phyloP scores from a whole-genome alignment of 1,140 invertebrate genomes.

The Berghia stephanieae region DNA sequence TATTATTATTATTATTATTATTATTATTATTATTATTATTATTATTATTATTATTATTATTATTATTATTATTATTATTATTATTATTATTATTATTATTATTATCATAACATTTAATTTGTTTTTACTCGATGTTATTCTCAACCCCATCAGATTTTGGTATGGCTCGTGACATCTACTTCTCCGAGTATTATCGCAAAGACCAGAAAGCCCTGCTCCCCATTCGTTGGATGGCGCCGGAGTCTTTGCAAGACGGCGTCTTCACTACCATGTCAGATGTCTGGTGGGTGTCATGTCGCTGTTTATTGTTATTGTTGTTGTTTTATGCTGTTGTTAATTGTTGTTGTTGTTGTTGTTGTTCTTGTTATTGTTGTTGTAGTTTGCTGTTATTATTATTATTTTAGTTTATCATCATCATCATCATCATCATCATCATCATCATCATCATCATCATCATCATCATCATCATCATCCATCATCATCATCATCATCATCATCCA shows the following conservation, averaged over 20 bases:
- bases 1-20: too few species aligned
- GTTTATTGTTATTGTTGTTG: not conserved
- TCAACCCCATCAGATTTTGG: constrained; percentile 67
- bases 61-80: not conserved
- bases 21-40: not conserved
- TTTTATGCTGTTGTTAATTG: not conserved
- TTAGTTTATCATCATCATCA: not conserved
- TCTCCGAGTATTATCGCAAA: constrained; percentile 96
- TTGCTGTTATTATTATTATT: constrained; percentile 8
- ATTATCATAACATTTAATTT: not conserved
- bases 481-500: too few species aligned
- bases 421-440: too few species aligned
- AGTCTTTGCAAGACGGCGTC: constrained; percentile 93
- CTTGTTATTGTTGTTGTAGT: not conserved
- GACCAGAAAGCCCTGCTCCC: constrained; percentile 88
- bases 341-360: not conserved
- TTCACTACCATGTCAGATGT: constrained; percentile 92
- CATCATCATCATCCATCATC: too few species aligned
- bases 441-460: too few species aligned
- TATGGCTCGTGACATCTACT: constrained; percentile 92
- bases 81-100: too few species aligned
- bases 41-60: not conserved
- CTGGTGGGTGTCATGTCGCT: constrained; percentile 75
- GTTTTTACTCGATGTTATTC: constrained; percentile 6
- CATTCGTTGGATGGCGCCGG: constrained; percentile 92